These are phyloP conservation scores for Pycnonotus jocosus DNA, from an alignment of 2,113 vertebrate genomes.

Conservation along the genomic window DNA sequence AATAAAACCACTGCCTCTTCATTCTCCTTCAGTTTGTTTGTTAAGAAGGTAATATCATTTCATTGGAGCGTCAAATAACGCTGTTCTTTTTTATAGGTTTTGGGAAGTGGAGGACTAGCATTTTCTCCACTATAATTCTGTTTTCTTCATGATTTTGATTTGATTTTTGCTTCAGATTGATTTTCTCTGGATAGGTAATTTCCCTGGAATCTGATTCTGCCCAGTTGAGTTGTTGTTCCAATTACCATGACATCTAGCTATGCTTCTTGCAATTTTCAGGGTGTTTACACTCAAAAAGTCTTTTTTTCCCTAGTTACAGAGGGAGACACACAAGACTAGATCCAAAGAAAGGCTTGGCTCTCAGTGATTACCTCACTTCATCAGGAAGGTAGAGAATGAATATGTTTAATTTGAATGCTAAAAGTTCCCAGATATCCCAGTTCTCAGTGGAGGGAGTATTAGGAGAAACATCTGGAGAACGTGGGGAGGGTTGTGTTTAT, in stretches of 20 bases:
- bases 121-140: neutral
- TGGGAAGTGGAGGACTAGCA: neutral
- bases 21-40: neutral
- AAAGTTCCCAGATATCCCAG: neutral
- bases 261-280: neutral
- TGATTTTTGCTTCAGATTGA: neutral
- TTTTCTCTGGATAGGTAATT: neutral
- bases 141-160: neutral
- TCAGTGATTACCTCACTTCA: neutral
- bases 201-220: neutral
- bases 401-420: neutral
- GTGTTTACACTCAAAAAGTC: neutral
- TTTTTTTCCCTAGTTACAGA: neutral
- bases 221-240: neutral
- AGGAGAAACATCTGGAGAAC: neutral
- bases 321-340: neutral
- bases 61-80: neutral
- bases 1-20: neutral
- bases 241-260: neutral
- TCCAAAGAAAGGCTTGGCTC: neutral
- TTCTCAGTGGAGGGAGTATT: neutral
- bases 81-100: neutral
- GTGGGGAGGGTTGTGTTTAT: neutral
- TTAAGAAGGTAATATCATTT: neutral
- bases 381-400: rapidly evolving